Evolutionary conservation across 2,888 invertebrate species (phyloP), one percentile per base, ranked within the genome.

Genomic region (Kryphioiulus occultus): DNA sequence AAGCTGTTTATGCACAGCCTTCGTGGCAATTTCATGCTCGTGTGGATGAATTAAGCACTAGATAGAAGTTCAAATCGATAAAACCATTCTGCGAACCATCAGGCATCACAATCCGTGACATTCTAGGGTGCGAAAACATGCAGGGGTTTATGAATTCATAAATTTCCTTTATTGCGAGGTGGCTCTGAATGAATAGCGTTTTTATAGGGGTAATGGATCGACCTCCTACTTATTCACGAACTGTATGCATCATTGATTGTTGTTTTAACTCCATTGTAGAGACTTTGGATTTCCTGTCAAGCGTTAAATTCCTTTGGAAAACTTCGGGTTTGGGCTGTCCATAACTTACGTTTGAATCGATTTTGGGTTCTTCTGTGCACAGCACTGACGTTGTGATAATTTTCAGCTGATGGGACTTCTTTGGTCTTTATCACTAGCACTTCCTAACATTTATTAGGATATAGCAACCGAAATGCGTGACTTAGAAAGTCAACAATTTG

Each of bases 101-200:
- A 78, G 78, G 78, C 78, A 30, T 78, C 78, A 26, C 2, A 78
- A 78, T 78, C 78, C 78, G 22, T 78, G 26, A 12, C 30, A 78
- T 78, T 78, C 12, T 78, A 1, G 78, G 26, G 26, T 15, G 78
- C 15, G 78, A 78, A 78, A 22, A 78, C 22, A 22, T 78, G 30
- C 78, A 30, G 78, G 78, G 78, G 78, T 78, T 78, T 26, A 78
- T 78, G 78, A 78, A 78, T 78, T 78, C 78, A 78, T 78, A 78
- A 78, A 78, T 78, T 78, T 30, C 78, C 78, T 78, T 78, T 78
- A 78, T 78, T 78, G 22, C 78, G 78, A 22, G 15, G 15, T 30
- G 78, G 10, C 30, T 26, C 78, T 78, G 78, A 26, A 78, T 78
- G 78, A 78, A 78, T 78, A 30, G 78, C 26, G 2, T 78, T 78